phyloP scores from a whole-genome alignment of 2,888 invertebrate genomes.

The Saturnia pavonia region DNA sequence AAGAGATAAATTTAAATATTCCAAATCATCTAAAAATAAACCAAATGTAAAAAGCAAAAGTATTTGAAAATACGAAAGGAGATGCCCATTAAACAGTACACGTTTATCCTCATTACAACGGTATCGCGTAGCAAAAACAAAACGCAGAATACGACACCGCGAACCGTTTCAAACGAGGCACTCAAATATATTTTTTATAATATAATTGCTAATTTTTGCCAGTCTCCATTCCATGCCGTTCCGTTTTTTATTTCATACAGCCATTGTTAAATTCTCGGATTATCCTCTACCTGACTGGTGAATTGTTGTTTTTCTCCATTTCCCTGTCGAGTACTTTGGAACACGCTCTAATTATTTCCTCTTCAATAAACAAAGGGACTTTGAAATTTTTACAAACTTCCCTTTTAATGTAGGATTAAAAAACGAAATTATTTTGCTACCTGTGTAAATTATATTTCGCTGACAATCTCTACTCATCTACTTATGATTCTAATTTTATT shows the following conservation, averaged over 20 bases:
- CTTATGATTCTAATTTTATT: background rate
- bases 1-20: too few relatives aligned
- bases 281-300: slow-evolving; percentile 70
- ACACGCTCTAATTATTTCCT: slow-evolving; percentile 75
- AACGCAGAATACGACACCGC: slow-evolving; percentile 52
- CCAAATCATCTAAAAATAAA: background rate
- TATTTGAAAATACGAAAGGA: background rate
- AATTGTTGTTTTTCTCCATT: slow-evolving; percentile 62
- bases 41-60: background rate
- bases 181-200: slow-evolving; percentile 61
- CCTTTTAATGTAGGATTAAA: slow-evolving; percentile 16
- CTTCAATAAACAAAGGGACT: slow-evolving; percentile 68
- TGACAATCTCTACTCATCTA: background rate
- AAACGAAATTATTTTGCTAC: background rate
- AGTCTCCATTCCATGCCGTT: slow-evolving; percentile 47
- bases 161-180: slow-evolving; percentile 53
- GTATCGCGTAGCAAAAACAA: slow-evolving; percentile 55
- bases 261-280: slow-evolving; percentile 67
- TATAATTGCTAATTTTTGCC: slow-evolving; percentile 77
- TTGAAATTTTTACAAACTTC: slow-evolving; percentile 33
- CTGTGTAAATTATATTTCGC: background rate
- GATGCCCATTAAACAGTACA: slow-evolving; percentile 23
- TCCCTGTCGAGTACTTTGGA: slow-evolving; percentile 55
- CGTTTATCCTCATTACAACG: slow-evolving; percentile 34
- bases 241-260: slow-evolving; percentile 36